phyloP scores from a whole-genome alignment of 2,888 invertebrate genomes.

The Sclerodermus sp. region DNA sequence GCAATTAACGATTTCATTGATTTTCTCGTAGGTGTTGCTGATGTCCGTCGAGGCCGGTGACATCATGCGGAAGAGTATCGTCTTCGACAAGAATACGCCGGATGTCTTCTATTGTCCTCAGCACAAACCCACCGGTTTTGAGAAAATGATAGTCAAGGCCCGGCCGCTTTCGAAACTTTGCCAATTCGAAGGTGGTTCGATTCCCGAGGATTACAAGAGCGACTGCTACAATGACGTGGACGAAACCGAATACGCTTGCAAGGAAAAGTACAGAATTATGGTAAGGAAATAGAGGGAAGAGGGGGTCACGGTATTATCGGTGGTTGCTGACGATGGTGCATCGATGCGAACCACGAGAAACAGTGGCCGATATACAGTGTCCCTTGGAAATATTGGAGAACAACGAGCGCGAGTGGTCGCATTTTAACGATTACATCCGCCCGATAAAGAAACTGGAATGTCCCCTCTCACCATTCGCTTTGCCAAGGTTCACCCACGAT shows the following conservation, averaged over 20 bases:
- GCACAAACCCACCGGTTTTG: conserved; percentile 74
- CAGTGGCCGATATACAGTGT: too few species aligned
- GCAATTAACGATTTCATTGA: too few species aligned
- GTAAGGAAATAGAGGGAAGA: conserved; percentile 57
- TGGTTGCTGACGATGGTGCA: too few species aligned
- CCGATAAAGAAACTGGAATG: too few species aligned
- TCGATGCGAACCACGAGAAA: too few species aligned
- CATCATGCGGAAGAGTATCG: conserved; percentile 76
- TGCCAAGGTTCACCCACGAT: too few species aligned
- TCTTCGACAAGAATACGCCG: conserved; percentile 77
- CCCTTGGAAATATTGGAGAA: too few species aligned
- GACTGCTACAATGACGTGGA: conserved; percentile 81
- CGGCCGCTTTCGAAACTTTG: conserved; percentile 72
- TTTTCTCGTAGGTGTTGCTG: conserved; percentile 5
- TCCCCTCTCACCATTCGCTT: too few species aligned
- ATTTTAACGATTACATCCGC: too few species aligned
- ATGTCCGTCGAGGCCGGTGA: conserved; percentile 62
- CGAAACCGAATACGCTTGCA: conserved; percentile 78
- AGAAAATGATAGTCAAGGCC: conserved; percentile 72
- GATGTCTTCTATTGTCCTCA: conserved; percentile 80
- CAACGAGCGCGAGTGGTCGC: too few species aligned
- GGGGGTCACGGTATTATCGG: too few species aligned
- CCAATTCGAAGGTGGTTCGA: conserved; percentile 70
- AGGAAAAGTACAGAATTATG: conserved; percentile 79
- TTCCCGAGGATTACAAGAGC: conserved; percentile 74